Conservation (phyloP, 2,888 invertebrate species). For the Drosophila pseudotakahashii region DNA sequence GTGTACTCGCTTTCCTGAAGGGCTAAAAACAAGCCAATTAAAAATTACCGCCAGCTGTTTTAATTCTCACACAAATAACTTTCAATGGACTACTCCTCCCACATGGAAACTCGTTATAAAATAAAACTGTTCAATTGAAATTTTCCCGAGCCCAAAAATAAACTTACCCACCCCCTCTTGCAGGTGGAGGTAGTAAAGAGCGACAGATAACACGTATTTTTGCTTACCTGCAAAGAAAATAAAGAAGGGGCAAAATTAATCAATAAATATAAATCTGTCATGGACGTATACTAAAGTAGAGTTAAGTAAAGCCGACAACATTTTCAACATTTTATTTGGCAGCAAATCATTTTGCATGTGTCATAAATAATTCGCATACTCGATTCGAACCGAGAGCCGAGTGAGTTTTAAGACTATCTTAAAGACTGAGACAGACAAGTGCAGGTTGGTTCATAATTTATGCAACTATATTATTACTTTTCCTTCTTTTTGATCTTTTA, state of each 20-base stretch:
- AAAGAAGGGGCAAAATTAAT: slow-evolving; percentile 54
- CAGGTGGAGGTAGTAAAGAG: not conserved
- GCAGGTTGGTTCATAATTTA: slow-evolving; percentile 39
- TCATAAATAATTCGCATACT: slow-evolving; percentile 62
- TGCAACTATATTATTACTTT: slow-evolving; percentile 34
- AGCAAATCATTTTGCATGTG: slow-evolving; percentile 63
- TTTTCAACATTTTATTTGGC: slow-evolving; percentile 48
- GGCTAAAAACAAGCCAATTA: not conserved
- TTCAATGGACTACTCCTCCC: slow-evolving; percentile 11
- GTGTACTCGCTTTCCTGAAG: not conserved
- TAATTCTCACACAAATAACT: slow-evolving; percentile 20
- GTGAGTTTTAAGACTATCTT: slow-evolving; percentile 25
- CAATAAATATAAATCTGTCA: slow-evolving; percentile 61
- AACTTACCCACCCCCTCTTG: slow-evolving; percentile 32
- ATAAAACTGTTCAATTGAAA: slow-evolving; percentile 21
- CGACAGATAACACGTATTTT: slow-evolving; percentile 43
- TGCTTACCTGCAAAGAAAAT: slow-evolving; percentile 70
- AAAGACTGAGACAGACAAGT: slow-evolving; percentile 27
- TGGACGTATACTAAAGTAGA: slow-evolving; percentile 22
- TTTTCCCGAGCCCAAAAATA: slow-evolving; percentile 32
- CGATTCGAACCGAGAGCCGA: slow-evolving; percentile 32
- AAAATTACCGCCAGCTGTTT: slow-evolving; percentile 24
- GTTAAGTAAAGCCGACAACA: slow-evolving; percentile 34
- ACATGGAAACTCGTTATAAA: slow-evolving; percentile 20
- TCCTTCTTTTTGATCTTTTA: not conserved